Percentiles rank a stretch among this genome's conserved stretches.
These are phyloP conservation scores for Laupala kohalensis DNA, from an alignment of 1,140 invertebrate species.

Conservation along the genomic window DNA sequence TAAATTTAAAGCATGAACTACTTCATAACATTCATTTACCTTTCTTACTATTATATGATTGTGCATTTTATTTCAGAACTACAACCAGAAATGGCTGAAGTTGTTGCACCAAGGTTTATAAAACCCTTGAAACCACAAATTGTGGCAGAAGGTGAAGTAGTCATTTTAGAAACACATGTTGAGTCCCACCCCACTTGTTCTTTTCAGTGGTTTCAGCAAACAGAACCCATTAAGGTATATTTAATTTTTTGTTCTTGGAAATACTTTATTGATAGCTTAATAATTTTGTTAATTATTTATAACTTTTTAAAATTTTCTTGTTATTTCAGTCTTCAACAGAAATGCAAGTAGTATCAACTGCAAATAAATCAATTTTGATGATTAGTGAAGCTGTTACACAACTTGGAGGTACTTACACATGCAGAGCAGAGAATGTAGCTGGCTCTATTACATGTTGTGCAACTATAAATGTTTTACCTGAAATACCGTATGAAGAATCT, in stretches of 20 bases:
- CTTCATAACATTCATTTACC: not conserved
- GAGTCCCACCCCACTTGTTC: constrained; percentile 63
- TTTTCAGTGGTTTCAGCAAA: constrained; percentile 74
- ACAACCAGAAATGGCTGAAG: constrained; percentile 42
- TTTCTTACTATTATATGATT: not conserved
- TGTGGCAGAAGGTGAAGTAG: constrained; percentile 57
- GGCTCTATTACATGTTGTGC: constrained; percentile 76
- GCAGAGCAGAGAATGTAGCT: constrained; percentile 74
- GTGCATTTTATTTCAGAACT: constrained; percentile 26
- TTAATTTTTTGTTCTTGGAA: not conserved
- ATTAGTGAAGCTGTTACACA: constrained; percentile 61
- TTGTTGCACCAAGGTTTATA: constrained; percentile 59
- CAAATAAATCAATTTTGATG: constrained; percentile 68
- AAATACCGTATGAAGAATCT: constrained; percentile 41
- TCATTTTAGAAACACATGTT: constrained; percentile 63
- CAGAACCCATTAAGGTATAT: constrained; percentile 33
- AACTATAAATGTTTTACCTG: constrained; percentile 50
- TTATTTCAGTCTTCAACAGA: constrained; percentile 39
- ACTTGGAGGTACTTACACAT: constrained; percentile 66
- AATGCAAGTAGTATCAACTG: constrained; percentile 53
- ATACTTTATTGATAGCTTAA: not conserved
- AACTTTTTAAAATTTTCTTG: not conserved
- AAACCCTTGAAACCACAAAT: constrained; percentile 54
- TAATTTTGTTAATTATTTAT: not conserved
- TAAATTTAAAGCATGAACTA: not conserved